Evolutionary conservation across 2,888 invertebrate species (phyloP), one percentile per base, ranked within the genome.

Genomic region (Endomychus coccineus): DNA sequence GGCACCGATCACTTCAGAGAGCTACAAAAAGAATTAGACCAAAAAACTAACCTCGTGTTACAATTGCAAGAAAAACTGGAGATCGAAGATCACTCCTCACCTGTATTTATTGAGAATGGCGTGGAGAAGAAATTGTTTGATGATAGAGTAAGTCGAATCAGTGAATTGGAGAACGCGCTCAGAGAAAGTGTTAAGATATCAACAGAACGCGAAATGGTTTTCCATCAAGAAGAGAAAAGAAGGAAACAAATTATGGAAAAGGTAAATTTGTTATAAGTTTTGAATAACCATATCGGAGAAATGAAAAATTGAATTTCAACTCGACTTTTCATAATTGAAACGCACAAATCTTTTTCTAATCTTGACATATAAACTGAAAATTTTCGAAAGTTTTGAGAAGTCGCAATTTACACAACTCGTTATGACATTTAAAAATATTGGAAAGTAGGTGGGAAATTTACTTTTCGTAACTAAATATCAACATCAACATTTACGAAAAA

Each of bases 121-220:
- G 46, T 50, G 25, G 36, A 49, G n/a, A 44, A 45, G 32, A 40
- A 51, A 36, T 42, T 52, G 29, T 44, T 46, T 34, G 40, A 34
- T 6, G 48, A 51, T 32, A 34, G 44, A 2, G 48, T 51, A 19
- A 36, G 42, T 19, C 51, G 51, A 34, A 83, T 90, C 35, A 74
- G 77, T 55, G 85, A 88, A 57, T 66, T 92, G 49, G 89, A 88
- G 60, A 83, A 85, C 49, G 90, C 90, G 12, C 68, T 92, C 41
- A 75, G 85, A 41, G 86, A 88, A 62, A 89, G 85, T 44, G 80
- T 83, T 36, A 61, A 75, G 56, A 76, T 83, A 52, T 77, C 80
- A n/a, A 73, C 77, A 2, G 79, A 82, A 47, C 70, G 79, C 44
- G 80, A 81, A 51, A 71, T 71, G 48, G 74, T 78, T 45, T 71